These are phyloP conservation scores for Bos javanicus DNA, from an alignment of 2,113 vertebrate genomes.

Conservation along the genomic window DNA sequence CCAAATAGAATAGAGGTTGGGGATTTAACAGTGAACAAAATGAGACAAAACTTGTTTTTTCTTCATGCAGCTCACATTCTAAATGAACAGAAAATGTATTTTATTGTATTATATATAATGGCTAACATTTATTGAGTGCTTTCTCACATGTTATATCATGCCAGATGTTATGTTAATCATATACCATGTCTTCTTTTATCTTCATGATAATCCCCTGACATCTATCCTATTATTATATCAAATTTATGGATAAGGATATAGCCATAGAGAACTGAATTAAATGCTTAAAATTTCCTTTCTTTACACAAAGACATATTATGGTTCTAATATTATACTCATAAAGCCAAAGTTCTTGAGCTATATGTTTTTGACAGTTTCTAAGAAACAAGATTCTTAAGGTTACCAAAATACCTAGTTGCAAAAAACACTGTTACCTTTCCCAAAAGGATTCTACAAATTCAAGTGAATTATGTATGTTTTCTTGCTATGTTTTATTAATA, in stretches of 20 bases:
- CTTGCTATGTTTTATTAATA: neutral
- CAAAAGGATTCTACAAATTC: slow-evolving; percentile 2
- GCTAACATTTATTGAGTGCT: neutral
- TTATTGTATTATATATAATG: neutral
- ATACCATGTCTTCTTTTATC: neutral
- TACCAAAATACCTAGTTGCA: neutral
- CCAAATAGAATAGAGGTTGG: neutral
- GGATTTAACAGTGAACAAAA: neutral
- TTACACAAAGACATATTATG: neutral
- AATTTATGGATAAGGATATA: neutral
- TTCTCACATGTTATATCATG: neutral
- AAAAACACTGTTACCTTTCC: slow-evolving; percentile 4
- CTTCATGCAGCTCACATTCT: neutral
- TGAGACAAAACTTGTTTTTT: neutral
- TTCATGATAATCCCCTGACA: neutral
- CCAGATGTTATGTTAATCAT: neutral
- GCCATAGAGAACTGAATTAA: neutral
- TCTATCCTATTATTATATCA: neutral
- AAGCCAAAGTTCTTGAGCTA: neutral
- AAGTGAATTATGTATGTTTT: neutral
- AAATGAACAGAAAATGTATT: neutral
- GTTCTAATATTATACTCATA: neutral
- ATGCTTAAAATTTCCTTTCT: neutral
- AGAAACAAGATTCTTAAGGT: slow-evolving; percentile 4
- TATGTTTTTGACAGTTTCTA: slow-evolving; percentile 33